Percentiles rank a stretch among this genome's conserved stretches.
Evolutionary conservation across 1,140 invertebrate species (phyloP).

Genomic region (Aphis craccivora): DNA sequence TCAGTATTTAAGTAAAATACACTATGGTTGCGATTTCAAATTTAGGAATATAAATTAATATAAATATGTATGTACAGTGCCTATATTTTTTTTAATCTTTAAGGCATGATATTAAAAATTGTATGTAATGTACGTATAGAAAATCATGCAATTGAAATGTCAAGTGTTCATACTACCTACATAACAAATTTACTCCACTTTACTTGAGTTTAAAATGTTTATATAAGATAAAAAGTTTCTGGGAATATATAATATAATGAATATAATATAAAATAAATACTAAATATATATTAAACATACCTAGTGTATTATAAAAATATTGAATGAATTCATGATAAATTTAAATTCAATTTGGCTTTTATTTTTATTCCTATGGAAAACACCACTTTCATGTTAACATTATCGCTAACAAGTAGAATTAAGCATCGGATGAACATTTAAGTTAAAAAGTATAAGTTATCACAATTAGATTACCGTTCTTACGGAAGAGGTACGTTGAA

Average conservation of each 20-base stretch:
- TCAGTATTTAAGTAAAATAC: background rate
- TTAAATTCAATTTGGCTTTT: slow-evolving; percentile 7
- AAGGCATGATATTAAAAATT: background rate
- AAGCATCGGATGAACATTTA: background rate
- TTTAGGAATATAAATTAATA: background rate
- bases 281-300: too few relatives aligned
- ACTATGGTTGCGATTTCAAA: background rate
- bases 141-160: background rate
- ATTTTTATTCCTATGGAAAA: background rate
- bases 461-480: background rate
- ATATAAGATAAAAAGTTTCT: background rate
- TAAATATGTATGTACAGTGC: background rate
- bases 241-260: background rate
- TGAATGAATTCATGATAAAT: slow-evolving; percentile 3
- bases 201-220: background rate
- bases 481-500: background rate
- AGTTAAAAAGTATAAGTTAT: background rate
- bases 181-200: background rate
- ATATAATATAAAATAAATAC: too few relatives aligned
- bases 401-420: background rate
- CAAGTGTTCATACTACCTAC: background rate
- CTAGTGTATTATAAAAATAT: too few relatives aligned
- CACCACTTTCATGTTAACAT: too few relatives aligned
- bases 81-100: background rate
- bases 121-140: background rate